Evolutionary conservation across 2,797 vertebrate species (phyloP), one percentile per base, ranked within the genome.

Genomic region (Eurystomus glaucurus): DNA sequence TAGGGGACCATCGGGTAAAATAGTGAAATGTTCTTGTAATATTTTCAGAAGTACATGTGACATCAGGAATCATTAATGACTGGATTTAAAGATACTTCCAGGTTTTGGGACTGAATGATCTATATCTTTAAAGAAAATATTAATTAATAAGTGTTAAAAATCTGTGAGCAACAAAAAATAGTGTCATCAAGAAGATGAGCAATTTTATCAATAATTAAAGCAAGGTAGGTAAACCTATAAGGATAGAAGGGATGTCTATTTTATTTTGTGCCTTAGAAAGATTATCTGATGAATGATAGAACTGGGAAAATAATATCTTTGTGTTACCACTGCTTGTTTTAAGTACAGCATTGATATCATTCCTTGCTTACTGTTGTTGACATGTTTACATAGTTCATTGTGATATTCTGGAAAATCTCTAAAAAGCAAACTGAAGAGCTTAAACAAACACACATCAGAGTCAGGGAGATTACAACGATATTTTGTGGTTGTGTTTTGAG

Each of bases 61-160:
- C 0, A 0, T 75, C 46, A 71, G 12, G 10, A 2, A 3, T 45
- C 37, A 54, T 79, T 61, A 72, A 71, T 51, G 39, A 35, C 5
- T 51, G 41, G 0, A 55, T 76, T 87, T 84, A 33, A 58, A 85
- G 81, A 50, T 58, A 46, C 2, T 54, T 65, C 17, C 26, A 57
- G 3, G 0, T 16, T 75, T 64, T 82, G 52, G 10, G 1, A 69
- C 16, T 1, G 80, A 80, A 77, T 37, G 7, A n/a, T 5, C 4
- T 77, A 4, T 25, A 37, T 76, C 28, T 76, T 81, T 46, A 43
- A 74, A 81, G 18, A 50, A 28, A 22, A 13, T 29, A 6, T 39
- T 81, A 21, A 61, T 58, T 75, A 28, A 11, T 48, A 68, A 31
- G 9, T 41, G 19, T 37, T 77, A 39, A 85, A 90, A 95, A 83